Evolutionary conservation across 2,888 invertebrate species (phyloP), one percentile per base, ranked within the genome.

Genomic region (Brachylomia viminalis): DNA sequence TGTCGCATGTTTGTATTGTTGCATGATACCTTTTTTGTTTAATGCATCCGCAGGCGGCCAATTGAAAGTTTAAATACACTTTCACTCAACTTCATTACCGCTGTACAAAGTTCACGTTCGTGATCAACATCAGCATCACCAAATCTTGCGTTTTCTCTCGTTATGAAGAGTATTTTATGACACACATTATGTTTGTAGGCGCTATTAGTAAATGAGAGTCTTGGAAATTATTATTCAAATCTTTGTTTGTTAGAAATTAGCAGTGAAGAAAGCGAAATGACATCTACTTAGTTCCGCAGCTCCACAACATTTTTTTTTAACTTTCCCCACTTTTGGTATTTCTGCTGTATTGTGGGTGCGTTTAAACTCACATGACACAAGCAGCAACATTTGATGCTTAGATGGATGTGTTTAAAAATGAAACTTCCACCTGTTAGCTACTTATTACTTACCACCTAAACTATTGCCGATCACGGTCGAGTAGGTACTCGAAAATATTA

Each of bases 21-120:
- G 71, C 59, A 76, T 76, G 67, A 72, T 73, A 77, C 27, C 38
- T 72, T 80, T 86, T 86, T 78, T 80, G 65, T 84, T 61, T 13
- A 75, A 75, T 77, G 33, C 68, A 45, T 52, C 62, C 38, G 66
- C 75, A 38, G 61, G 58, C 71, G 72, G 52, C 45, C 66, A 61
- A 81, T 86, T 61, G 86, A 80, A 84, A 87, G 86, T 86, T 78
- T 77, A 73, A 75, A 75, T 75, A 74, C 64, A 83, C 86, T 88
- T 87, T 88, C 86, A 65, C 82, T 72, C 54, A 42, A 69, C 75
- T 86, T 82, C 68, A 79, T 79, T 80, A 81, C 72, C 59, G 64
- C 49, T 65, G 79, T 72, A 77, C 84, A 82, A 82, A 84, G 86
- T 87, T 87, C 77, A 77, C 30, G 59, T 65, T 86, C 88, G 84